phyloP scores from a whole-genome alignment of 2,888 invertebrate genomes.

The Atethmia centrago region DNA sequence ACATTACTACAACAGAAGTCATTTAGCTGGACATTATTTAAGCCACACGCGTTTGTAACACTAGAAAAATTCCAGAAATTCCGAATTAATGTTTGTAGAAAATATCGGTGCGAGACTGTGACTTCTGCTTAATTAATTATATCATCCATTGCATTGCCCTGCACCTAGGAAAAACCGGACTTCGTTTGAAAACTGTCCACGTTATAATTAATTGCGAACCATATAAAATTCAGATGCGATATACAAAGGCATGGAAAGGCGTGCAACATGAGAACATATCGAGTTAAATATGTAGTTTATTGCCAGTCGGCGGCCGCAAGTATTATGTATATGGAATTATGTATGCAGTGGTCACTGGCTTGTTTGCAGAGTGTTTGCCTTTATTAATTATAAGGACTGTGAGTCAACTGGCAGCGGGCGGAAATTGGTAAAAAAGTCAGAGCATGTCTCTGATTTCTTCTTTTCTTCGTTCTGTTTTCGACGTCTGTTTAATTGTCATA shows the following conservation, averaged over 20 bases:
- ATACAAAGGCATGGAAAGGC: neutral
- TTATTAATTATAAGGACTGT: neutral
- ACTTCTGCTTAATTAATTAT: constrained; percentile 6
- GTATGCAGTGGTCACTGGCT: neutral
- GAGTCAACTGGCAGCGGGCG: no score
- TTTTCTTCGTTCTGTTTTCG: neutral
- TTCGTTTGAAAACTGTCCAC: neutral
- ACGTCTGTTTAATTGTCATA: neutral
- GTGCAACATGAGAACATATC: neutral
- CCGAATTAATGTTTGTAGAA: constrained; percentile 9
- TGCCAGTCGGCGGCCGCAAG: neutral
- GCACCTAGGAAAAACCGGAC: neutral
- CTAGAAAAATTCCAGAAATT: constrained; percentile 18
- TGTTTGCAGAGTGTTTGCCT: constrained; percentile 10
- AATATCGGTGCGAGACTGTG: constrained; percentile 1
- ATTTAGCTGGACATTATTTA: constrained; percentile 36
- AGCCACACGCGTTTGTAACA: constrained; percentile 7
- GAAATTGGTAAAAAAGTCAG: neutral
- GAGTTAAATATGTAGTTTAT: constrained; percentile 31
- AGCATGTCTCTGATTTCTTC: neutral
- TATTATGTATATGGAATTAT: constrained; percentile 15
- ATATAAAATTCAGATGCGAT: neutral
- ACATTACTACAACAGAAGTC: constrained; percentile 8
- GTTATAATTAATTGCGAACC: neutral
- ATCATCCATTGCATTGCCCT: constrained; percentile 2